phyloP scores from a whole-genome alignment of 2,113 vertebrate genomes.

The Saimiri boliviensis region DNA sequence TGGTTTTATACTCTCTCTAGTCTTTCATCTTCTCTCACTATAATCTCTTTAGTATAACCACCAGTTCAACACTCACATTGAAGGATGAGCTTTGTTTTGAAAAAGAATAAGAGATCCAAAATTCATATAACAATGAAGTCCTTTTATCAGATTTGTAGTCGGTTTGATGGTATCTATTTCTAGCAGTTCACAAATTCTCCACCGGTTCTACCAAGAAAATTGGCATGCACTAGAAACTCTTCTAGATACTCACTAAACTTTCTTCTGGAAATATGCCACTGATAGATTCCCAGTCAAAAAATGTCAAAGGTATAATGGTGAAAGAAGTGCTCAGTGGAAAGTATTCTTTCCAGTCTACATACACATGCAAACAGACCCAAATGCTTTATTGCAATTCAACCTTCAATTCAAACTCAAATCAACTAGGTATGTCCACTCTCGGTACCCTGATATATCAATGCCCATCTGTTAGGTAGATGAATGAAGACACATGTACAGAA shows the following conservation, averaged over 20 bases:
- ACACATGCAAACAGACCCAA: not conserved
- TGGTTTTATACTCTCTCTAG: not conserved
- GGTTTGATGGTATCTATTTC: constrained; percentile 1
- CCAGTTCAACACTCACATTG: not conserved
- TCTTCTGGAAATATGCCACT: constrained; percentile 25
- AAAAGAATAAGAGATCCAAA: not conserved
- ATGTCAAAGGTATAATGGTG: constrained; percentile 31
- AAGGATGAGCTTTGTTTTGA: not conserved
- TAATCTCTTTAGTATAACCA: not conserved
- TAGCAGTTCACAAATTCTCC: constrained; percentile 21
- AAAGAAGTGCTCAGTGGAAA: constrained; percentile 2
- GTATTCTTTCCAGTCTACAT: not conserved
- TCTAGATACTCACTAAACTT: constrained; percentile 59
- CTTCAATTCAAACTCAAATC: constrained; percentile 48
- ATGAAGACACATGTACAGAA: not conserved
- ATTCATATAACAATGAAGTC: not conserved
- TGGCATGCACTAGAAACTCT: constrained; percentile 21
- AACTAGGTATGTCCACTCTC: not conserved
- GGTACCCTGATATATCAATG: not conserved
- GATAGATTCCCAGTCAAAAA: constrained; percentile 26
- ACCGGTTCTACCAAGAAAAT: constrained; percentile 6
- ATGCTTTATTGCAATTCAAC: not conserved
- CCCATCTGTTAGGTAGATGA: not conserved
- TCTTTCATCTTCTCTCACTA: not conserved
- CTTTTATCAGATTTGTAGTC: not conserved